Conservation (phyloP, 2,797 vertebrate species). For the Sus cebifrons region DNA sequence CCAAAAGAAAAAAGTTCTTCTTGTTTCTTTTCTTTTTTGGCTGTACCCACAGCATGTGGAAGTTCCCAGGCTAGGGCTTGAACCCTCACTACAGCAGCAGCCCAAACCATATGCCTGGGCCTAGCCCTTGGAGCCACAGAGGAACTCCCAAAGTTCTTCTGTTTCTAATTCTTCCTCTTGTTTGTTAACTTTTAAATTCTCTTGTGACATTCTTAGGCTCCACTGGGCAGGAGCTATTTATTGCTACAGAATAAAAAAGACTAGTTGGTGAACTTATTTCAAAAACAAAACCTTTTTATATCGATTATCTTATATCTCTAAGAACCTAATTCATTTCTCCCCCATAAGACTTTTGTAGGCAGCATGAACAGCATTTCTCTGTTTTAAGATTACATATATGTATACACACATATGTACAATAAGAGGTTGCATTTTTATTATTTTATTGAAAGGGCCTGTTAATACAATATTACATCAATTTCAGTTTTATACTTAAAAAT, state of each 20-base stretch:
- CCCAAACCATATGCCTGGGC: too few relatives aligned
- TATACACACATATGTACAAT: background rate
- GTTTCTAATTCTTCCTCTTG: background rate
- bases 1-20: background rate
- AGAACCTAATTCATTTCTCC: background rate
- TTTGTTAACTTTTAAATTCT: constrained; percentile 56
- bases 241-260: constrained; percentile 52
- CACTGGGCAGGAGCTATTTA: background rate
- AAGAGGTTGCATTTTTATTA: constrained; percentile 44
- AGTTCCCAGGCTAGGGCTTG: too few relatives aligned
- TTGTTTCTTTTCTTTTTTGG: too few relatives aligned
- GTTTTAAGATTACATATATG: background rate
- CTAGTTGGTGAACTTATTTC: constrained; percentile 1
- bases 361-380: constrained; percentile 14
- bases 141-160: background rate
- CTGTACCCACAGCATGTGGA: too few relatives aligned
- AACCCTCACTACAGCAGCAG: too few relatives aligned
- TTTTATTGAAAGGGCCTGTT: background rate
- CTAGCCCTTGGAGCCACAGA: too few relatives aligned
- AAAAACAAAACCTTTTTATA: background rate
- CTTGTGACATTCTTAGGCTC: constrained; percentile 42
- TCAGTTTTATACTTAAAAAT: constrained; percentile 52
- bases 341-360: background rate
- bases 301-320: background rate
- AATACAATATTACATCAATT: background rate